Percentiles rank a stretch among this genome's conserved stretches.
Evolutionary conservation across 2,797 vertebrate species (phyloP).

Genomic region (Potorous gilbertii): DNA sequence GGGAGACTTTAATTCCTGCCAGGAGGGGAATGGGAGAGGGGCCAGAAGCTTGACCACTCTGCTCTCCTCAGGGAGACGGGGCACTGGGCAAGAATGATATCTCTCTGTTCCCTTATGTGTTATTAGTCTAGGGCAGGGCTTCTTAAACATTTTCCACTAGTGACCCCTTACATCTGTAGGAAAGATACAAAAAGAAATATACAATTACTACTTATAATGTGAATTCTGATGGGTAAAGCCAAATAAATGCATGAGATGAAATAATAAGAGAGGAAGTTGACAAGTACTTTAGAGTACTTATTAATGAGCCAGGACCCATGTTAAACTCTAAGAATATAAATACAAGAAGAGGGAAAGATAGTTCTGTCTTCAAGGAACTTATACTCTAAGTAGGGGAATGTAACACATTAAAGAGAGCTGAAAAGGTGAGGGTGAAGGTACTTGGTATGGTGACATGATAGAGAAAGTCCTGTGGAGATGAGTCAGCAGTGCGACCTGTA

Average conservation of each 20-base stretch:
- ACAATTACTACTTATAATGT: background rate
- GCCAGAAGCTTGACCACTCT: background rate
- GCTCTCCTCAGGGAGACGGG: no score
- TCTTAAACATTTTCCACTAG: no score
- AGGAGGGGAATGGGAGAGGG: background rate
- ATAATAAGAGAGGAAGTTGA: background rate
- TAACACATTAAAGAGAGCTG: background rate
- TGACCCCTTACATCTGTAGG: background rate
- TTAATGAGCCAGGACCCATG: no score
- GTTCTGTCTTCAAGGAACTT: background rate
- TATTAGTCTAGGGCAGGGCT: no score
- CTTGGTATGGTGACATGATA: background rate
- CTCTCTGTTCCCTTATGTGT: no score
- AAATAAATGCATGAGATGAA: background rate
- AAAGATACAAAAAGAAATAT: background rate
- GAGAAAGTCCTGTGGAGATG: no score
- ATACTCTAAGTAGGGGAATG: background rate
- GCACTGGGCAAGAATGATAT: no score
- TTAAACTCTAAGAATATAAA: background rate
- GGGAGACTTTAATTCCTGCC: background rate
- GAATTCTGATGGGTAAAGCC: background rate
- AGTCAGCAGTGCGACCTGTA: background rate
- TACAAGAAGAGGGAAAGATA: background rate
- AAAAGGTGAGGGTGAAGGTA: background rate
- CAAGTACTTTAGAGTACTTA: background rate